Percentiles rank a stretch among this genome's conserved stretches.
Evolutionary conservation across 2,888 invertebrate species (phyloP).

Genomic region (Eupithecia vulgata): DNA sequence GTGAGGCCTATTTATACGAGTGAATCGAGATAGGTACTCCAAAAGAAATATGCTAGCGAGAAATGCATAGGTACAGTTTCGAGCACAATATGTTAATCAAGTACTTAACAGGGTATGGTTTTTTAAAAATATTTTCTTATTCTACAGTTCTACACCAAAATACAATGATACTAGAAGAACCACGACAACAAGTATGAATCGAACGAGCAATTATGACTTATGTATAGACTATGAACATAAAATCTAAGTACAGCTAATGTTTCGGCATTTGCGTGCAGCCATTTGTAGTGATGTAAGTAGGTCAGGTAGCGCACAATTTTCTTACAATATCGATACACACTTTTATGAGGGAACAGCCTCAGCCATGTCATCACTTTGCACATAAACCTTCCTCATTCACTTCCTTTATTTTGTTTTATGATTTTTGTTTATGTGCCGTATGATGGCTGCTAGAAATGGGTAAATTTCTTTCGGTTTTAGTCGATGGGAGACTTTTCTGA

Average conservation of each 20-base stretch:
- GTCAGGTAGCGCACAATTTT: slow-evolving; percentile 20
- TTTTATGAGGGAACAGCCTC: slow-evolving; percentile 36
- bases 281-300: slow-evolving; percentile 13
- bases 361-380: slow-evolving; percentile 32
- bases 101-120: too few relatives aligned
- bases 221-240: slow-evolving; percentile 20
- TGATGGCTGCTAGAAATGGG: slow-evolving; percentile 19
- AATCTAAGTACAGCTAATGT: neutral
- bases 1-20: neutral
- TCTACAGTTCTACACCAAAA: neutral
- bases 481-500: neutral
- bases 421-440: slow-evolving; percentile 20
- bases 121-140: too few relatives aligned
- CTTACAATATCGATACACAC: slow-evolving; percentile 33
- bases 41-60: neutral
- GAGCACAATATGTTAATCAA: too few relatives aligned
- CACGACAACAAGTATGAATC: neutral
- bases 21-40: neutral
- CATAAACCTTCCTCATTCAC: slow-evolving; percentile 31
- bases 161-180: neutral
- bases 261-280: slow-evolving; percentile 9
- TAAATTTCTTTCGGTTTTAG: neutral
- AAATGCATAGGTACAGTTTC: too few relatives aligned
- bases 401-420: slow-evolving; percentile 32
- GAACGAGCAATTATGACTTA: slow-evolving; percentile 12